phyloP scores from a whole-genome alignment of 2,888 invertebrate species.

The Leptinotarsa tumamoca region DNA sequence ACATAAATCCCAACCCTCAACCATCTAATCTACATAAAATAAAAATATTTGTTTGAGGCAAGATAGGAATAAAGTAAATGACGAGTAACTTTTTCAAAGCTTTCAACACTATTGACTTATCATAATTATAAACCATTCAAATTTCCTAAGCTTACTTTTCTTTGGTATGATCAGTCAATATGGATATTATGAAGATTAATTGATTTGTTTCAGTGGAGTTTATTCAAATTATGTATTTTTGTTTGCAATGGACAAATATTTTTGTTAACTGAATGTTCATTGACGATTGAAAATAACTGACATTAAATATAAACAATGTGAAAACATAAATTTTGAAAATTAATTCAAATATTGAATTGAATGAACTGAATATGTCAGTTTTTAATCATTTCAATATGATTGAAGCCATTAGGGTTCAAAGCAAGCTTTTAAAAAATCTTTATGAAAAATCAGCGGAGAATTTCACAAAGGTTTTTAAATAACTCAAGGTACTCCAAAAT shows the following conservation, averaged over 20 bases:
- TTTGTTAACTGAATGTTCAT: too few species aligned
- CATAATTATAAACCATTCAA: neutral
- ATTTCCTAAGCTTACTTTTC: neutral
- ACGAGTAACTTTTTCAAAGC: neutral
- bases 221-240: too few species aligned
- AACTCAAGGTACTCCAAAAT: slow-evolving; percentile 30
- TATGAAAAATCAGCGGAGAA: neutral
- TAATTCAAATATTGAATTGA: too few species aligned
- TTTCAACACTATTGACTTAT: neutral
- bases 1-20: neutral
- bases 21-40: neutral
- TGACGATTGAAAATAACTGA: too few species aligned
- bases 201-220: too few species aligned
- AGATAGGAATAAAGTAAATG: neutral
- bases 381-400: neutral
- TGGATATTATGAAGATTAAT: neutral
- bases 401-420: neutral
- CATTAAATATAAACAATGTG: too few species aligned
- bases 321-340: neutral
- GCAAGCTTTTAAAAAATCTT: neutral
- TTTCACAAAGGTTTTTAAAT: slow-evolving; percentile 20
- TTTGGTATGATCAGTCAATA: neutral
- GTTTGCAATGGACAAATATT: too few species aligned
- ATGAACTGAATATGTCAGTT: neutral
- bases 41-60: neutral